Conservation (phyloP, 2,888 invertebrate genomes). For the Megaustenia siamemsis region DNA sequence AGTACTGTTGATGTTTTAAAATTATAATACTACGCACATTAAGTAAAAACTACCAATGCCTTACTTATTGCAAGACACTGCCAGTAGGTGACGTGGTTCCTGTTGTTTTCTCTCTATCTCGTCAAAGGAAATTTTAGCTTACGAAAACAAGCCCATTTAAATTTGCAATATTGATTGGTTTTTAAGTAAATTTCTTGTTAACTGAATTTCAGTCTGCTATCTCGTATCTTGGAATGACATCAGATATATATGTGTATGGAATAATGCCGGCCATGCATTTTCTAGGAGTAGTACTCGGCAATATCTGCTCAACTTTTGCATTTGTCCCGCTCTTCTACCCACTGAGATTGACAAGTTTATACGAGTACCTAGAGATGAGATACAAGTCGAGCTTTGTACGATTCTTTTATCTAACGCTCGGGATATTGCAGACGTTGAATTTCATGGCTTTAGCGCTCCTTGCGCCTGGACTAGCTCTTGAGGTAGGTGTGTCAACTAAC, state of each 20-base stretch:
- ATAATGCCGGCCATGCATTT: slow-evolving; percentile 58
- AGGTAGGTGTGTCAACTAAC: too few relatives aligned
- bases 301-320: slow-evolving; percentile 55
- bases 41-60: too few relatives aligned
- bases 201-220: slow-evolving; percentile 67
- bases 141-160: too few relatives aligned
- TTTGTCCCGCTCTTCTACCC: slow-evolving; percentile 65
- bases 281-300: slow-evolving; percentile 55
- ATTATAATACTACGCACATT: too few relatives aligned
- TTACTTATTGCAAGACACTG: too few relatives aligned
- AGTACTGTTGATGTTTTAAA: too few relatives aligned
- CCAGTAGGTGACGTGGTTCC: too few relatives aligned
- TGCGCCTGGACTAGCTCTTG: slow-evolving; percentile 62
- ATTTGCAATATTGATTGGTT: too few relatives aligned
- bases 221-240: slow-evolving; percentile 63
- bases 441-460: slow-evolving; percentile 63
- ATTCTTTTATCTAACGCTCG: slow-evolving; percentile 59
- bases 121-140: too few relatives aligned
- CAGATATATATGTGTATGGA: slow-evolving; percentile 64
- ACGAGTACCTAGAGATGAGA: slow-evolving; percentile 65
- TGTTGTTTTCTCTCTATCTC: too few relatives aligned
- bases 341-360: slow-evolving; percentile 64
- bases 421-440: slow-evolving; percentile 65
- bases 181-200: not conserved
- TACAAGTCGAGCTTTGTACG: slow-evolving; percentile 63